A percentile compares a stretch with the other conserved stretches of the same genome.
Conservation (phyloP, 2,888 invertebrate species). For the Epirrita christyi region DNA sequence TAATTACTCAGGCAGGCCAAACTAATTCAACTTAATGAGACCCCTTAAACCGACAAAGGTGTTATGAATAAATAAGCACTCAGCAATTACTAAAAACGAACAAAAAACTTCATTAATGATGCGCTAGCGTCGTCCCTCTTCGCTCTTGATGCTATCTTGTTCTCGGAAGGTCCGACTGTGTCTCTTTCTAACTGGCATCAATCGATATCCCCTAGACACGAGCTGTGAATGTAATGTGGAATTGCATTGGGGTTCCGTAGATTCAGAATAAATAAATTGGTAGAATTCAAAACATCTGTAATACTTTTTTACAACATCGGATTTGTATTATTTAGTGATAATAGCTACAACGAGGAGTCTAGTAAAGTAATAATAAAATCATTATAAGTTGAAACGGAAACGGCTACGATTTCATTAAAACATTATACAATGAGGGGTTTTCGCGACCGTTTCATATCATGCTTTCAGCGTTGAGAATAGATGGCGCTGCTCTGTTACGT, state of each 20-base stretch:
- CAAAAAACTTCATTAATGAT: slow-evolving; percentile 65
- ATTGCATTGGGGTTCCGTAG: slow-evolving; percentile 37
- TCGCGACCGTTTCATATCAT: too few species aligned
- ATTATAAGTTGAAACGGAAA: too few species aligned
- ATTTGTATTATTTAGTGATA: too few species aligned
- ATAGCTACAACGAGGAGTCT: too few species aligned
- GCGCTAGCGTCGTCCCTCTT: slow-evolving; percentile 73
- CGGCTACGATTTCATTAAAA: too few species aligned
- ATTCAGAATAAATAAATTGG: slow-evolving; percentile 10
- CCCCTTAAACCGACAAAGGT: slow-evolving; percentile 77
- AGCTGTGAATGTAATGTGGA: slow-evolving; percentile 59
- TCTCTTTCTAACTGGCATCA: slow-evolving; percentile 57
- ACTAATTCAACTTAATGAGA: slow-evolving; percentile 72
- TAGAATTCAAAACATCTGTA: too few species aligned
- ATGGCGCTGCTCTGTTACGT: too few species aligned
- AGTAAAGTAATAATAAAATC: too few species aligned
- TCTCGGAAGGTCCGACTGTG: slow-evolving; percentile 66
- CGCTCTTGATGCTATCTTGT: slow-evolving; percentile 79
- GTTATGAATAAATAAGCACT: slow-evolving; percentile 79
- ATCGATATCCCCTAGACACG: slow-evolving; percentile 75
- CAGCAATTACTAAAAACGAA: slow-evolving; percentile 55
- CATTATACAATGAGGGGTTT: too few species aligned
- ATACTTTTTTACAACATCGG: too few species aligned
- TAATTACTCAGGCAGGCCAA: slow-evolving; percentile 41
- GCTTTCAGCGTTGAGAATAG: too few species aligned